Evolutionary conservation across 2,888 invertebrate species (phyloP), one percentile per base, ranked within the genome.

Genomic region (Torymus tubicola): DNA sequence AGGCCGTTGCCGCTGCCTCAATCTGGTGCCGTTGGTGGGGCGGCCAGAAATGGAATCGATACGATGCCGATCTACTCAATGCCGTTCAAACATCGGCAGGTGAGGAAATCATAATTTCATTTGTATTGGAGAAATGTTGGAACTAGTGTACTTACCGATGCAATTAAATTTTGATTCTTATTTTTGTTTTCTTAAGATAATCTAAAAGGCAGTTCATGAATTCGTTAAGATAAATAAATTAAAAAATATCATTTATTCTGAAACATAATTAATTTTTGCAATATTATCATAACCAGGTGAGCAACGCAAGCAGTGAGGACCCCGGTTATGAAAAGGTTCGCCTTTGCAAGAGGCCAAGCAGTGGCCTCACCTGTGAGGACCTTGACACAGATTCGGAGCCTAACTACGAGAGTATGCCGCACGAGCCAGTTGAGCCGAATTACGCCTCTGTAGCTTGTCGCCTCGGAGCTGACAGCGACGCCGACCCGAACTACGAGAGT

Each of bases 351-450:
- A 86, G 86, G n/a, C 74, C 82, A 4, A 42, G 42, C 42, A 8
- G 85, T 86, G 21, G 83, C 24, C 86, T 86, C 84, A 92, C 92
- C 18, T 85, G 85, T 76, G 64, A 85, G 14, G 88, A 89, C 84
- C 92, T 92, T 16, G 93, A 94, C 69, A 92, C 92, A 42, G 92
- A 93, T 60, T 90, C 92, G 1, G 96, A 95, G 87, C 95, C 95
- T 3, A 95, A 96, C 90, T 96, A 96, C 87, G 96, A 96, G 88
- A 95, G 95, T 1, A 93, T 96, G 92, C 93, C 94, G 0, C 92
- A 91, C 83, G 91, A 92, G 74, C 63, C 88, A 0, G 92, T 93
- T 83, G 94, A 94, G 64, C 92, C 93, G 0, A 91, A 93, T 81
- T 94, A 94, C 87, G 93, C 92, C 0, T 94, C 94, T 0, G 90